Evolutionary conservation across 2,797 vertebrate species (phyloP), one percentile per base, ranked within the genome.

Genomic region (Rhinophrynus dorsalis): DNA sequence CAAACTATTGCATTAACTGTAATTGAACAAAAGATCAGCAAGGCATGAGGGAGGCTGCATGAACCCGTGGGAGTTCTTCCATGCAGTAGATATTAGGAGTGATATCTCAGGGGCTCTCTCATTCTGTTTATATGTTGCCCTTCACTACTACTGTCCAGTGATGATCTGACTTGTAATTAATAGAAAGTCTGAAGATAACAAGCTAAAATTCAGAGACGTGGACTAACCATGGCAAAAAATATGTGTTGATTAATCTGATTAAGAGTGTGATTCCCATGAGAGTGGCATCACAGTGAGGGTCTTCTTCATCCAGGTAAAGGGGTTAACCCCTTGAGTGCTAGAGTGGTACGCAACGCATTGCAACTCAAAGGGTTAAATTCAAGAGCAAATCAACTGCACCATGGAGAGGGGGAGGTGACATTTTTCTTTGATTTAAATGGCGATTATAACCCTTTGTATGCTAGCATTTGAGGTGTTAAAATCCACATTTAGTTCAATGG

Each of bases 1-100:
- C 90, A 96, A 98, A 96, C 93, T 95, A 94, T 94, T 92, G 93
- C 93, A 95, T 96, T 97, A 96, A 95, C 93, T 97, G 94, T 98
- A 98, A 99, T 96, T 99, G 96, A 98, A 98, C 94, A 98, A 97
- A 98, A 98, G 94, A 95, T 92, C 77, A 81, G 90, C 87, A 86
- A 90, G 93, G 90, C 95, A 92, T 93, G 91, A 93, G 94, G 94
- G 96, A 96, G 92, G 92, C 88, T 93, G 90, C 86, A 87, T 76
- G 83, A 92, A 85, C 96, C 93, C 94, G 88, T 91, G 95, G 96
- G 96, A 95, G 91, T 88, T 88, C 89, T 89, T 91, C 92, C 90
- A 94, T 93, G 90, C 92, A 92, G 86, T 89, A 91, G 91, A 91
- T 89, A 84, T 84, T 88, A 79, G 63, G 65, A 91, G 87, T 83